Conservation (phyloP, 2,113 vertebrate species). For the Rhinopomastus cyanomelas region DNA sequence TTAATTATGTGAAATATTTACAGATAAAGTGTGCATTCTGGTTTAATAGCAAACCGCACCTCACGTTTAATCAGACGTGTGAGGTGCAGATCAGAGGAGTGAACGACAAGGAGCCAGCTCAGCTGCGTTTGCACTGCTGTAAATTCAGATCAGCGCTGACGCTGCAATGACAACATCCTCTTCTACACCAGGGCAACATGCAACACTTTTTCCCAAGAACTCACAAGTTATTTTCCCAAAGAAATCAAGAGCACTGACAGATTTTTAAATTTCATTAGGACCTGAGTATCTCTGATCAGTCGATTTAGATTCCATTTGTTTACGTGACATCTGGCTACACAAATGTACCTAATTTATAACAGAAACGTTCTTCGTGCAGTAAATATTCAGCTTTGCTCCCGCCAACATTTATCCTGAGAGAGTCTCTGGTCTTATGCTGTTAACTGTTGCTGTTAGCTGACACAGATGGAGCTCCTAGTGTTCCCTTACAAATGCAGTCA, state of each 20-base stretch:
- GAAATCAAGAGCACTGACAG: neutral
- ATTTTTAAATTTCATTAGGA: neutral
- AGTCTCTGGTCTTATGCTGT: neutral
- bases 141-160: neutral
- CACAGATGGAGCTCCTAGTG: neutral
- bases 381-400: neutral
- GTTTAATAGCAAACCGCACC: neutral
- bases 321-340: neutral
- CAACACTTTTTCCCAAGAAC: neutral
- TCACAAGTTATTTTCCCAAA: neutral
- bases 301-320: neutral
- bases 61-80: neutral
- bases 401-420: neutral
- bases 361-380: neutral
- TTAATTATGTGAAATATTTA: neutral
- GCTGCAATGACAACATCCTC: neutral
- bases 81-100: neutral
- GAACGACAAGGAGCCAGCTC: neutral
- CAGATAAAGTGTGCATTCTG: neutral
- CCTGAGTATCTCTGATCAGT: neutral
- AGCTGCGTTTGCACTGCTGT: neutral
- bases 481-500: neutral
- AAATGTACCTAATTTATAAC: rapidly evolving
- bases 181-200: neutral
- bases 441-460: neutral